Base-by-base conservation (phyloP, 1,140 invertebrate species). In the Aphelenchoides besseyi region DNA sequence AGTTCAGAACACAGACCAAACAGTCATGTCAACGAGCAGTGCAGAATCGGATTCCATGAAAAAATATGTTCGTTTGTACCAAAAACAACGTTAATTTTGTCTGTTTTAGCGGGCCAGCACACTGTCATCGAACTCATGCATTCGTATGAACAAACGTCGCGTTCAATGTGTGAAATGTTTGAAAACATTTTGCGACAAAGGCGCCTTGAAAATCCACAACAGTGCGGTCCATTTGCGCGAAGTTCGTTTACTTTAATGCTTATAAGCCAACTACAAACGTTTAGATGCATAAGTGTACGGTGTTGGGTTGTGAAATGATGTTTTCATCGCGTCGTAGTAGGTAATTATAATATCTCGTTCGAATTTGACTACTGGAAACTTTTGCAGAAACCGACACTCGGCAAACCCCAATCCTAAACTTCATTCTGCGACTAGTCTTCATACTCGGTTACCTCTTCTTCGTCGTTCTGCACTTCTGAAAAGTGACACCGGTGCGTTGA, bases 221-320 rank as follows among this genome's bases (percentile, higher is more conserved):
- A 97, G 94, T 61, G 96, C 97, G 0, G 97, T 99, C 2, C 97
- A 99, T 86, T 85, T 98, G 71, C 89, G 93, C 18, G 97, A 99
- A n/a, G n/a, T n/a, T n/a, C n/a, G n/a, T n/a, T n/a, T n/a, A n/a
- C n/a, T n/a, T n/a, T n/a, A n/a, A n/a, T n/a, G n/a, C n/a, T n/a
- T n/a, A n/a, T n/a, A n/a, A n/a, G n/a, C n/a, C n/a, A n/a, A n/a
- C n/a, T n/a, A n/a, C n/a, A n/a, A n/a, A n/a, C n/a, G n/a, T n/a
- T n/a, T n/a, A n/a, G 87, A 98, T 98, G 95, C 74, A 75, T 52
- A 95, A 95, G 85, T 99, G 96, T 85, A 97, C 95, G 0, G 94
- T 98, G 0, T 92, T 95, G 80, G 95, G 96, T 0, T 99, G 96
- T 86, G 97, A 92, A 84, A 98, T 98, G 94, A 97, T 97, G 93